phyloP scores from a whole-genome alignment of 2,113 vertebrate genomes.

The Nycticryphes semicollaris region DNA sequence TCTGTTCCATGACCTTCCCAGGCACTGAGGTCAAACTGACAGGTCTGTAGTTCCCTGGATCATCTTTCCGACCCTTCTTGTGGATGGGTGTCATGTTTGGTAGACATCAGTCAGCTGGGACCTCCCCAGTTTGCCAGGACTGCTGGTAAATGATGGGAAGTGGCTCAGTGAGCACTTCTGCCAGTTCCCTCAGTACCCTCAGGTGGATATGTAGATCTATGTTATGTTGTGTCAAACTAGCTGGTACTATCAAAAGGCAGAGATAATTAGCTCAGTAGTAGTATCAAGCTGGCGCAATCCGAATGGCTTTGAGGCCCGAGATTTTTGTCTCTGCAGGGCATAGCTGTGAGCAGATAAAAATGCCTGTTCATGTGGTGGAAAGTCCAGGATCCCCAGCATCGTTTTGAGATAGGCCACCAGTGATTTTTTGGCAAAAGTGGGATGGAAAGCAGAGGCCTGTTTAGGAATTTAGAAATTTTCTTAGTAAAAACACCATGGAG shows the following conservation, averaged over 20 bases:
- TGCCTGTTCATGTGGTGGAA: not conserved
- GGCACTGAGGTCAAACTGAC: too few species aligned
- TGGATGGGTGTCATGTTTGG: too few species aligned
- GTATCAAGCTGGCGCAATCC: not conserved
- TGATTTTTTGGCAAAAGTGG: not conserved
- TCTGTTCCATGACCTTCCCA: too few species aligned
- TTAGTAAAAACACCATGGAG: not conserved
- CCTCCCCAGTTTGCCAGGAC: too few species aligned
- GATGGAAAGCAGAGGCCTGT: not conserved
- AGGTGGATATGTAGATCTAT: rapidly evolving
- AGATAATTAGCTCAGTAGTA: not conserved
- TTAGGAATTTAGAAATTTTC: not conserved
- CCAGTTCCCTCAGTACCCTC: too few species aligned
- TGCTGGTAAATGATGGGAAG: too few species aligned
- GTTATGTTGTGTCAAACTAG: not conserved
- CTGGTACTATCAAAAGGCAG: not conserved
- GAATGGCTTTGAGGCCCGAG: not conserved
- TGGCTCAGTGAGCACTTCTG: too few species aligned
- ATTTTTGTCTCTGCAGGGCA: not conserved
- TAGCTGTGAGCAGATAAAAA: not conserved
- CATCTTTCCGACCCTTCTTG: too few species aligned
- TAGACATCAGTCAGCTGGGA: too few species aligned
- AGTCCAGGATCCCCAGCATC: not conserved
- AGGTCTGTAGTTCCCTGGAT: too few species aligned
- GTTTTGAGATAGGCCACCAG: not conserved